Base-by-base conservation (phyloP, 2,888 invertebrate species). In the Acrobasis repandana region DNA sequence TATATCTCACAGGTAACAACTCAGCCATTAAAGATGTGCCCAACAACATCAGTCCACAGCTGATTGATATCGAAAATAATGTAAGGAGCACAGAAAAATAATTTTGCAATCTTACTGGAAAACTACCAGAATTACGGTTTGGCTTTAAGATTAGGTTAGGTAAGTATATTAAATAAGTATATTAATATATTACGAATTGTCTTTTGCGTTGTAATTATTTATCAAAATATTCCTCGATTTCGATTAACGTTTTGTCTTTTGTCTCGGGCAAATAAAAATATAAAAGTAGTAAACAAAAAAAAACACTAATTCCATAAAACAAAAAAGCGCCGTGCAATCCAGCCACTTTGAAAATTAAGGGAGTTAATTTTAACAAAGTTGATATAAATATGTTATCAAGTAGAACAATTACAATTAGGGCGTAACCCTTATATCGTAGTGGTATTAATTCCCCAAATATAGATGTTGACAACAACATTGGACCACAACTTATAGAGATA, bases 361-460 rank as follows among this genome's bases (percentile, higher is more conserved):
- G 74, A 0, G 73, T 61, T n/a, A 72, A n/a, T 66, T 75, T 75
- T 0, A 75, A 47, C 54, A 69, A 3, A 36, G 58, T 60, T 18
- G 28, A 28, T 14, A 50, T 11, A 64, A 63, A 48, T 56, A 60
- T 60, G 61, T 60, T 60, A 51, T 51, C 6, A 8, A 51, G 14
- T 11, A 51, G 8, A 34, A n/a, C n/a, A 33, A 28, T 51, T n/a
- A 66, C 67, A 18, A 79, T 58, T 10, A 80, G 60, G 5, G 62
- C n/a, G 50, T 76, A 63, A 58, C 71, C 73, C 28, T 73, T 67
- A 15, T 72, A 77, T 33, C 71, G 66, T 0, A 76, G 6, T 4
- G 77, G 75, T 52, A 77, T 68, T 18, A 77, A 49, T 63, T 79
- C 75, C 1, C 68, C 75, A 57, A 63, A 74, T 5, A 80, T 61